A percentile compares a stretch with the other conserved stretches of the same genome.
Evolutionary conservation across 2,888 invertebrate species (phyloP).

Genomic region (Drosophila borealis): DNA sequence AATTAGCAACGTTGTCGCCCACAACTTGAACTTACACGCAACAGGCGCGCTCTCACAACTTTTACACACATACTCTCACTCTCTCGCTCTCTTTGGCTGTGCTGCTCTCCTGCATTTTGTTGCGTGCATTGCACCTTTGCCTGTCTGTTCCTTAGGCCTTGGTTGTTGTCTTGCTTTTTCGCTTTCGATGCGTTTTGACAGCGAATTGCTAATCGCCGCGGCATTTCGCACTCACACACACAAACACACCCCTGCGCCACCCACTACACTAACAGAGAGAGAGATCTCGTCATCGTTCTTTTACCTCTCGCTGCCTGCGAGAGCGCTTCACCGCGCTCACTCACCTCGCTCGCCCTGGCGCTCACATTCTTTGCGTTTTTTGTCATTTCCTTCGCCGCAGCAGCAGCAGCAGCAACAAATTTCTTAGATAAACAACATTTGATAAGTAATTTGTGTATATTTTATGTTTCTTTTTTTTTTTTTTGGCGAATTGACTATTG

Average conservation of each 20-base stretch:
- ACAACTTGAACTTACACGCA: slow-evolving; percentile 55
- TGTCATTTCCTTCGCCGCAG: slow-evolving; percentile 63
- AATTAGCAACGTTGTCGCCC: slow-evolving; percentile 46
- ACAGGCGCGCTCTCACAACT: slow-evolving; percentile 7
- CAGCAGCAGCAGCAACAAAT: slow-evolving; percentile 25
- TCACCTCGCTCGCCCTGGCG: slow-evolving; percentile 12
- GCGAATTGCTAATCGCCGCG: slow-evolving; percentile 73
- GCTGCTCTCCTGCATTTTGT: slow-evolving; percentile 53
- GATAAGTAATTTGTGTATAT: slow-evolving; percentile 53
- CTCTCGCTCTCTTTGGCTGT: slow-evolving; percentile 12
- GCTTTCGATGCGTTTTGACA: slow-evolving; percentile 80
- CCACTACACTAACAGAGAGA: slow-evolving; percentile 19
- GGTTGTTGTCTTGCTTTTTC: slow-evolving; percentile 50
- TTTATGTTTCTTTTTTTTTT: slow-evolving; percentile 14
- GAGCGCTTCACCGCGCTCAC: slow-evolving; percentile 7
- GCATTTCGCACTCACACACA: slow-evolving; percentile 66
- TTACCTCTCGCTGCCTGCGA: slow-evolving; percentile 13
- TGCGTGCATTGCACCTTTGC: slow-evolving; percentile 78
- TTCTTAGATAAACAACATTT: slow-evolving; percentile 57
- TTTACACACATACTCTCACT: slow-evolving; percentile 3
- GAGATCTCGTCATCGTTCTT: slow-evolving; percentile 28
- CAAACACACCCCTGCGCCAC: slow-evolving; percentile 27
- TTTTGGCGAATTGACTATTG: slow-evolving; percentile 36
- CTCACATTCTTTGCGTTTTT: slow-evolving; percentile 59
- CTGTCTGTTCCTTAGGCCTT: slow-evolving; percentile 40